Base-by-base conservation (phyloP, 2,888 invertebrate species). In the Sabatieria punctata region DNA sequence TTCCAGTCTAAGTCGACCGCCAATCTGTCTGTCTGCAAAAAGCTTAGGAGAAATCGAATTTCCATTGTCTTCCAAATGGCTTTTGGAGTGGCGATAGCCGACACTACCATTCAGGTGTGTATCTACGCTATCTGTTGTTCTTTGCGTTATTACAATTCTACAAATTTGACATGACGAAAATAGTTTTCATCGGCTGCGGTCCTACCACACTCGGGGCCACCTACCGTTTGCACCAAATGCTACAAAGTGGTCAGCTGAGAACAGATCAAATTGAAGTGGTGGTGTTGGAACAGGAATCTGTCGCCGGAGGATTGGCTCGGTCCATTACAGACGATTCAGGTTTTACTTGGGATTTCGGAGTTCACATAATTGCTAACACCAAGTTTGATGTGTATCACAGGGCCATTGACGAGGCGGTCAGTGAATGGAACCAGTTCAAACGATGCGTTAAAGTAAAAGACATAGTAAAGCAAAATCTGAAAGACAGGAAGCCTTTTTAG, bases 291-390 rank as follows among this genome's bases (percentile, higher is more conserved):
- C 43, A 40, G 27, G 54, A 54, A 37, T 11, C 18, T 3, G 51
- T 53, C 37, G 43, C 50, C 4, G 55, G 55, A 15, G 55, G 55
- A 8, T 43, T 55, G 24, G 56, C 54, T 13, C 30, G 48, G 13
- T 51, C 55, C 8, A 41, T 55, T 11, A 47, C 48, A 19, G 55
- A 55, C 43, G 41, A 43, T 13, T 25, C 45, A 15, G 55, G 55
- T 8, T 55, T 55, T 44, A 49, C 45, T n/a, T 55, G 55, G 55
- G 55, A 55, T 39, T 33, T 56, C n/a, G 55, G 55, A 8, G 52
- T 55, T 8, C 55, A 55, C 42, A 51, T 55, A 18, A 52, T 46
- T 15, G 53, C 51, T 6, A 44, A n/a, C n/a, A n/a, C n/a, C n/a
- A n/a, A n/a, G n/a, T n/a, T n/a, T n/a, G n/a, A n/a, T n/a, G n/a